These are phyloP conservation scores for Epistrophe eligans DNA, from an alignment of 2,888 invertebrate species.

Conservation along the genomic window DNA sequence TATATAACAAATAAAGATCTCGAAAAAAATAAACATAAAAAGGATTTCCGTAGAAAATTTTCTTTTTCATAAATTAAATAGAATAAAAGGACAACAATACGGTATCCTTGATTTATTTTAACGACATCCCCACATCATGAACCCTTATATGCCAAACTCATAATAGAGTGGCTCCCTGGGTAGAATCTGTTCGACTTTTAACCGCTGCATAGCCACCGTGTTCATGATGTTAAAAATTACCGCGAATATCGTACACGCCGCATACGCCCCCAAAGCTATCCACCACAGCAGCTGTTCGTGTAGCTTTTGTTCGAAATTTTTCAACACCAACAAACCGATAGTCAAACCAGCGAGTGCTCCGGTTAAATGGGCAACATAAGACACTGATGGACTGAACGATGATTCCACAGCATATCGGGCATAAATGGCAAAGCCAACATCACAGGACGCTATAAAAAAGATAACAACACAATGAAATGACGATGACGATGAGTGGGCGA, in stretches of 20 bases:
- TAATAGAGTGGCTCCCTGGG: slow-evolving; percentile 81
- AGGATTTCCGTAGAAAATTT: slow-evolving; percentile 1
- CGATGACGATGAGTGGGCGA: slow-evolving; percentile 52
- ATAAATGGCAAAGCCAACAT: slow-evolving; percentile 98
- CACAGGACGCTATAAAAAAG: slow-evolving; percentile 89
- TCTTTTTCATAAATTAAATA: not conserved
- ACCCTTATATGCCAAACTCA: slow-evolving; percentile 80
- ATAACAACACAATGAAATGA: slow-evolving; percentile 27
- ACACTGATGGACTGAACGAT: slow-evolving; percentile 88
- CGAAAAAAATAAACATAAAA: not conserved
- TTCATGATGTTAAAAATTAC: slow-evolving; percentile 96
- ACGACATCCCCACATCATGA: slow-evolving; percentile 28
- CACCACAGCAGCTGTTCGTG: slow-evolving; percentile 98
- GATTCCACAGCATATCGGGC: slow-evolving; percentile 92
- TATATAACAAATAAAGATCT: not conserved
- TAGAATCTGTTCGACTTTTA: slow-evolving; percentile 80
- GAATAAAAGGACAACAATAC: slow-evolving; percentile 33
- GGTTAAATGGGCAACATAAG: slow-evolving; percentile 97
- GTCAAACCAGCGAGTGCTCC: slow-evolving; percentile 97
- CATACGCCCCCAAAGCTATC: slow-evolving; percentile 96
- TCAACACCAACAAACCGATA: slow-evolving; percentile 95
- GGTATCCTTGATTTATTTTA: slow-evolving; percentile 23
- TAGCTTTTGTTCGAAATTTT: slow-evolving; percentile 97
- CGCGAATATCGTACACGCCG: slow-evolving; percentile 96
- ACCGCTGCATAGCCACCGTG: slow-evolving; percentile 83